A percentile compares a stretch with the other conserved stretches of the same genome.
These are phyloP conservation scores for Caenorhabditis latens DNA, from an alignment of 1,140 invertebrate species.

Conservation along the genomic window DNA sequence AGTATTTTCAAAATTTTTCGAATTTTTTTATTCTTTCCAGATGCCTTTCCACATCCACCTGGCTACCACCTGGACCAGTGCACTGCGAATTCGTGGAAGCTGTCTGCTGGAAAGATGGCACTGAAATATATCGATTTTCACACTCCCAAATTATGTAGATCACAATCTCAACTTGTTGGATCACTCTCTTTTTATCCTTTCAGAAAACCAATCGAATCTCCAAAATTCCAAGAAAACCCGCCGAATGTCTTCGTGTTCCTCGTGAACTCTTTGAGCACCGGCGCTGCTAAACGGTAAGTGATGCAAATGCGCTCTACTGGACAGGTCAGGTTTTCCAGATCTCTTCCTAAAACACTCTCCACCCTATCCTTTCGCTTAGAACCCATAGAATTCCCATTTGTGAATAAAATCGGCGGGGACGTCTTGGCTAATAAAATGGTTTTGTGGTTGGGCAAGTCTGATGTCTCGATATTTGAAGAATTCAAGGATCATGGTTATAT, in stretches of 20 bases:
- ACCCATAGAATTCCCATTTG: neutral
- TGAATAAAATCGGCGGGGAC: neutral
- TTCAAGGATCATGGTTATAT: neutral
- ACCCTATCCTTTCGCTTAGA: neutral
- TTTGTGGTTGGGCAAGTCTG: neutral
- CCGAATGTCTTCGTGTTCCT: neutral
- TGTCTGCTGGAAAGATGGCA: conserved; percentile 1
- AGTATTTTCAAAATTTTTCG: too few relatives aligned
- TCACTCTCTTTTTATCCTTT: too few relatives aligned
- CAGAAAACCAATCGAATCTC: neutral
- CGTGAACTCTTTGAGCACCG: neutral
- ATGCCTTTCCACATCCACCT: neutral
- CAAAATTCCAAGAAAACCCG: neutral
- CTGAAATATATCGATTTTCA: neutral
- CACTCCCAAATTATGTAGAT: conserved; percentile 40
- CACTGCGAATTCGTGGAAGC: conserved; percentile 48
- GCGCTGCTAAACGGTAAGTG: neutral
- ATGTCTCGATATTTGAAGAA: neutral
- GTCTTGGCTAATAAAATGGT: neutral
- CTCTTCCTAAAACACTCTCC: neutral
- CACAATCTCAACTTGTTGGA: too few relatives aligned
- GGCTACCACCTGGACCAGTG: neutral
- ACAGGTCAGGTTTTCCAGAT: neutral
- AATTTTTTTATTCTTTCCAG: too few relatives aligned
- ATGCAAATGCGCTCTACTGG: too few relatives aligned